Base-by-base conservation (phyloP, 2,113 vertebrate species). In the Aleadryas rufinucha region DNA sequence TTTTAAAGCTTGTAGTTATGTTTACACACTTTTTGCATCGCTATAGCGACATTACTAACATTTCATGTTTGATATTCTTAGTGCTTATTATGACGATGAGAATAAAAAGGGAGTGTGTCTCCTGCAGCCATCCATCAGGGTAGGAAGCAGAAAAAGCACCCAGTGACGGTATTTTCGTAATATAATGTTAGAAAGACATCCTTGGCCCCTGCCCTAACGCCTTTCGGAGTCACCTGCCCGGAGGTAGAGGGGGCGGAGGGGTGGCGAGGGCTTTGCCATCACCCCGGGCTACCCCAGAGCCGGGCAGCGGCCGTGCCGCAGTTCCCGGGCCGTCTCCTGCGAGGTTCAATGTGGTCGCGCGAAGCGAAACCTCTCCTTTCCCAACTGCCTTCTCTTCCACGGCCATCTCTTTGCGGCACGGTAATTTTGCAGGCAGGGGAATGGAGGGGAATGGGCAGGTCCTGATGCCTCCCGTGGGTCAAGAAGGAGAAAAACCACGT, bases 211-310 rank as follows among this genome's bases (percentile, higher is more conserved):
- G 31, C 2, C 13, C 42, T 57, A 26, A 5, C 3, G 9, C 61
- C n/a, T 47, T 27, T 76, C 4, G 1, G 17, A 44, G 30, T 5
- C 30, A 13, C 30, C 64, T 68, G 14, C 8, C 14, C 2, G 2
- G 8, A 19, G 16, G 2, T 21, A 31, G 35, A 1, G 31, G 3
- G 26, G 6, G 1, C 1, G 2, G 17, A 15, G 31, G 7, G 2
- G 2, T 33, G 20, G 65, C 18, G 7, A 39, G 22, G 24, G 17
- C 42, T 64, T 6, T 50, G 33, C 41, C 57, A 3, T 3, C 47
- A 5, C 15, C 11, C 13, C 13, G 4, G 52, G 26, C 18, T 41
- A 9, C 6, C 8, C 31, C 35, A 8, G 14, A 19, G 0, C 33
- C 18, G 19, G 37, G 26, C 64, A 10, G 64, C 16, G 53, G 12